Percentiles rank a stretch among this genome's conserved stretches.
Evolutionary conservation across 2,888 invertebrate species (phyloP).

Genomic region (Meteorus cinctellus): DNA sequence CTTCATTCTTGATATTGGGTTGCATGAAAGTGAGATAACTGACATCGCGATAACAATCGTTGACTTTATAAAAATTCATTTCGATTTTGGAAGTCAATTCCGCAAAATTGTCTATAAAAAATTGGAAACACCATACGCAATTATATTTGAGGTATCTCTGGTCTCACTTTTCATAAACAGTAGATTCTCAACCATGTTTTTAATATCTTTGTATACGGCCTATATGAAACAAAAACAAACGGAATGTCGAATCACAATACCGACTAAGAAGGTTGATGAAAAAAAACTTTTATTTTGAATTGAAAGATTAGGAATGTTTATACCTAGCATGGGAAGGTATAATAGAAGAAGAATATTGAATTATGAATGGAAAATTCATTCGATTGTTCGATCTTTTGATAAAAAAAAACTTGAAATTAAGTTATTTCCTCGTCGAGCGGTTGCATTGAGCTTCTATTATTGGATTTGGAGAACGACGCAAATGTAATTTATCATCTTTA

Average conservation of each 20-base stretch:
- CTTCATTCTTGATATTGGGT: not conserved
- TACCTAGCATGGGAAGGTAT: not conserved
- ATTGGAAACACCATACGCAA: not conserved
- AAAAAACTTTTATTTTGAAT: not conserved
- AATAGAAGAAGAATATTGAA: conserved; percentile 11
- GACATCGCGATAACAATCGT: not conserved
- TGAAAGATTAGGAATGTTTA: not conserved
- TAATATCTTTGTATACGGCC: conserved; percentile 38
- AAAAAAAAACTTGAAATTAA: conserved; percentile 24
- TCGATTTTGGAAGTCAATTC: conserved; percentile 5
- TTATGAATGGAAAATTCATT: conserved; percentile 23
- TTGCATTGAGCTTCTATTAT: conserved; percentile 21
- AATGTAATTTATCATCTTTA: not conserved
- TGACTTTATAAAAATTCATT: not conserved
- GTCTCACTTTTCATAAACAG: conserved; percentile 23
- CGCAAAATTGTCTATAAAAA: conserved; percentile 1
- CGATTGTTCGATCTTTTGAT: conserved; percentile 50
- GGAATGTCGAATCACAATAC: not conserved
- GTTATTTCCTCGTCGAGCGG: conserved; percentile 27
- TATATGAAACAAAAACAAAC: conserved; percentile 22
- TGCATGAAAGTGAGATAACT: not conserved
- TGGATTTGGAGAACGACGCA: not conserved
- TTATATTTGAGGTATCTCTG: not conserved
- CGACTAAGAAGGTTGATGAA: not conserved
- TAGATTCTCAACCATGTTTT: conserved; percentile 25